These are phyloP conservation scores for Bothrops jararaca DNA, from an alignment of 2,113 vertebrate genomes.

Conservation along the genomic window DNA sequence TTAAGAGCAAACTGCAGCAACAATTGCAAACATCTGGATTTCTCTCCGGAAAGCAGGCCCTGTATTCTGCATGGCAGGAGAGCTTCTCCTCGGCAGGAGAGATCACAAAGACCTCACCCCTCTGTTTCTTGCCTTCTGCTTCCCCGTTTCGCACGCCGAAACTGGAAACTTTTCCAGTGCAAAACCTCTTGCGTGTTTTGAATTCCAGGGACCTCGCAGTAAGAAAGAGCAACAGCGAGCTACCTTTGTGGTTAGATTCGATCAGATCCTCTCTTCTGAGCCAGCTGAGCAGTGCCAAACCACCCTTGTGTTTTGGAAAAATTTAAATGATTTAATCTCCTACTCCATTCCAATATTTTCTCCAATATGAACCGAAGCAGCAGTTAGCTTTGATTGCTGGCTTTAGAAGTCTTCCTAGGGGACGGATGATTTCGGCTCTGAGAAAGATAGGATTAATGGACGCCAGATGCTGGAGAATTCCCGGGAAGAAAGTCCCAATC, in stretches of 20 bases:
- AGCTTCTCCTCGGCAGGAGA: background rate
- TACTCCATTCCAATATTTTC: too few relatives aligned
- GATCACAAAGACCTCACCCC: background rate
- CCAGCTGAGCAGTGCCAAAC: background rate
- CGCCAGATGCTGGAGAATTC: background rate
- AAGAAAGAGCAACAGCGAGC: background rate
- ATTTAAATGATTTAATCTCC: background rate
- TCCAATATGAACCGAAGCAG: background rate
- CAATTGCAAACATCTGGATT: constrained; percentile 6
- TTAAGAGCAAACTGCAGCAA: background rate
- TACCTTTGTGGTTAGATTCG: background rate
- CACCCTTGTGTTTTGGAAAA: background rate
- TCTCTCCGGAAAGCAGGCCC: background rate
- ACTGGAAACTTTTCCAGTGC: constrained; percentile 8
- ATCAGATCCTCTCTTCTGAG: background rate
- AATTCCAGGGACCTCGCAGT: background rate
- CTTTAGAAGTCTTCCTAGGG: background rate
- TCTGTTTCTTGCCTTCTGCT: background rate
- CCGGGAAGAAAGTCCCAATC: background rate
- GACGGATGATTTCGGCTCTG: background rate
- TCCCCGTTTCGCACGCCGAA: background rate
- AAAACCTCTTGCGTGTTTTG: constrained; percentile 8
- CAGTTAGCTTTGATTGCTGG: background rate
- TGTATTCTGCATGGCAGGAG: background rate
- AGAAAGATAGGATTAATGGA: background rate